Base-by-base conservation (phyloP, 35 echinoderm and acorn worm genomes). In the Stichopus chloronotus region DNA sequence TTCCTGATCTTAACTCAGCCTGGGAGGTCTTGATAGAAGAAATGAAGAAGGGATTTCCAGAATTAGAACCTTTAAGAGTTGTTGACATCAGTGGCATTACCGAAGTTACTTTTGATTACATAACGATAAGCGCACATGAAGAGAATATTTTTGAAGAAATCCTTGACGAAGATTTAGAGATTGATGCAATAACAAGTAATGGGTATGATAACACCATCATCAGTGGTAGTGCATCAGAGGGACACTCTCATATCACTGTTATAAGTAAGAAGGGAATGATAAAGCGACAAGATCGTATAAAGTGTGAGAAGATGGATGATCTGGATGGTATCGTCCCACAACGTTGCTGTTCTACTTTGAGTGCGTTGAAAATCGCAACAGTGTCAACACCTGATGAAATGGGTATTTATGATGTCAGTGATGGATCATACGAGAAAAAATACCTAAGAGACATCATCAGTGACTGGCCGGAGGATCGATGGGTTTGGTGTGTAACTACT, bases 41-140 rank as follows among this genome's bases (percentile, higher is more conserved):
- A 61, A 53, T 72, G 59, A 63, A 52, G 69, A 88, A 88, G 86
- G 86, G 69, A 65, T 63, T 88, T 88, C 86, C 86, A 54, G 59
- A 60, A 12, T 57, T 54, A 84, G 81, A 84, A 58, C 21, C 5
- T 5, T 57, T 84, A 54, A 19, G 14, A 13, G 52, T 57, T 5
- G 9, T 22, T 17, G 69, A 69, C 7, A 52, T 69, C 21, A 52
- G 16, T 59, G 57, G 69, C 43, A 13, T 61, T 5, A 19, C 57
- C 16, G 6, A 59, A 25, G 19, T 69, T 25, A 17, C 24, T 5
- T 17, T 13, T 25, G 60, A 88, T 4, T 10, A 63, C 59, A 6
- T 69, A 1, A 72, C 17, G 16, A 52, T 88, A 6, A 53, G 4
- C 52, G 59, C 63, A 52, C 30, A 24, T 4, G 5, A 13, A 23